Evolutionary conservation across 2,113 vertebrate species (phyloP).

Genomic region (Suncus etruscus): DNA sequence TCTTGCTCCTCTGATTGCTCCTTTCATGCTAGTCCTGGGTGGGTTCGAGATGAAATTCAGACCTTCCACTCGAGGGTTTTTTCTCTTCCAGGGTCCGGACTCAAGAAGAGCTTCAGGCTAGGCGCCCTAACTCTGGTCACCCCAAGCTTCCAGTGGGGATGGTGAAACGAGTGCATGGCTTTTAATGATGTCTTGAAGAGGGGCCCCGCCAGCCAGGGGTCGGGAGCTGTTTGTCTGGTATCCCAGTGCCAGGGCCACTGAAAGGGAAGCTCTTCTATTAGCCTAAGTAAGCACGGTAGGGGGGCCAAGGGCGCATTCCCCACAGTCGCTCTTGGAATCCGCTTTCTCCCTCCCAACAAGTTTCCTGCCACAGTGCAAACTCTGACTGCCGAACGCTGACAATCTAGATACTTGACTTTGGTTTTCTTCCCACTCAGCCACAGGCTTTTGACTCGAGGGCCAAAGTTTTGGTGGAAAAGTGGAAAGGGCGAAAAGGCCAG

Average conservation of each 20-base stretch:
- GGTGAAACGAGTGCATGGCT: slow-evolving; percentile 87
- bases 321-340: slow-evolving; percentile 92
- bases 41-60: background rate
- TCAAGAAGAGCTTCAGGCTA: slow-evolving; percentile 69
- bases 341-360: slow-evolving; percentile 90
- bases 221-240: slow-evolving; percentile 94
- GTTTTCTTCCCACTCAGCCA: background rate
- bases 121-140: slow-evolving; percentile 66
- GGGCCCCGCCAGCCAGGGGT: slow-evolving; percentile 92
- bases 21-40: slow-evolving; percentile 73
- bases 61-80: slow-evolving; percentile 71
- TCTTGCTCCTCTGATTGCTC: slow-evolving; percentile 83
- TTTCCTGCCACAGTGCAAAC: slow-evolving; percentile 77
- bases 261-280: slow-evolving; percentile 97
- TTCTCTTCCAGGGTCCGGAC: slow-evolving; percentile 75
- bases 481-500: background rate
- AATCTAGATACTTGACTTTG: slow-evolving; percentile 70
- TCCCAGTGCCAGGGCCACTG: slow-evolving; percentile 91
- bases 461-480: slow-evolving; percentile 30
- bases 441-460: slow-evolving; percentile 9
- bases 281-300: slow-evolving; percentile 93
- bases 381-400: slow-evolving; percentile 64
- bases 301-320: slow-evolving; percentile 94
- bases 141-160: slow-evolving; percentile 85
- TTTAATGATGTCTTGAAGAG: slow-evolving; percentile 94